Percentiles rank a stretch among this genome's conserved stretches.
Evolutionary conservation across 2,888 invertebrate genomes (phyloP).

Genomic region (Fragum fragum): DNA sequence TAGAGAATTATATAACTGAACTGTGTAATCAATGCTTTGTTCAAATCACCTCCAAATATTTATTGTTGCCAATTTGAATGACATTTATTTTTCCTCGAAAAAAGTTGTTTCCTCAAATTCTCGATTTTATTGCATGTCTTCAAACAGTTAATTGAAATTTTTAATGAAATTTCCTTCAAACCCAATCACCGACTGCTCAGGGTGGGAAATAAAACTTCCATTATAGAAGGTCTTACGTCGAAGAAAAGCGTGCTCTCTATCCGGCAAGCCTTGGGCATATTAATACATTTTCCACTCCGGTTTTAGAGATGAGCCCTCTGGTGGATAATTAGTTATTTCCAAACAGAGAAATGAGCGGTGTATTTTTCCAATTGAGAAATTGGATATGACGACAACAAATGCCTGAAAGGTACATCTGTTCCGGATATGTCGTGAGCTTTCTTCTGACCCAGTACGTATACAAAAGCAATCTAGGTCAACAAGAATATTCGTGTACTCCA

Average conservation of each 20-base stretch:
- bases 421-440: not conserved
- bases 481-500: no score
- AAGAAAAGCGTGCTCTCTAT: slow-evolving; percentile 10
- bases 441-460: not conserved
- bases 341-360: slow-evolving; percentile 26
- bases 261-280: not conserved
- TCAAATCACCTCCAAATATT: slow-evolving; percentile 7
- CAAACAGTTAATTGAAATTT: slow-evolving; percentile 28
- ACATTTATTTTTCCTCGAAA: slow-evolving; percentile 18
- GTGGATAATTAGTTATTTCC: slow-evolving; percentile 25
- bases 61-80: slow-evolving; percentile 4
- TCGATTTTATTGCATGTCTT: slow-evolving; percentile 25
- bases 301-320: slow-evolving; percentile 15
- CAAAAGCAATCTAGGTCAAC: not conserved
- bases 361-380: slow-evolving; percentile 9
- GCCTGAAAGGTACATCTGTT: slow-evolving; percentile 6
- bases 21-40: not conserved
- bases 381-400: slow-evolving; percentile 1
- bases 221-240: slow-evolving; percentile 6
- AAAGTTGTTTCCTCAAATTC: slow-evolving; percentile 24
- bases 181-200: slow-evolving; percentile 22
- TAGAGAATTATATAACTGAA: not conserved
- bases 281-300: slow-evolving; percentile 25
- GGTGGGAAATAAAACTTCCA: slow-evolving; percentile 24
- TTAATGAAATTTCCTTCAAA: slow-evolving; percentile 30